These are phyloP conservation scores for Geophilus truncorum DNA, from an alignment of 2,888 invertebrate species.

Conservation along the genomic window DNA sequence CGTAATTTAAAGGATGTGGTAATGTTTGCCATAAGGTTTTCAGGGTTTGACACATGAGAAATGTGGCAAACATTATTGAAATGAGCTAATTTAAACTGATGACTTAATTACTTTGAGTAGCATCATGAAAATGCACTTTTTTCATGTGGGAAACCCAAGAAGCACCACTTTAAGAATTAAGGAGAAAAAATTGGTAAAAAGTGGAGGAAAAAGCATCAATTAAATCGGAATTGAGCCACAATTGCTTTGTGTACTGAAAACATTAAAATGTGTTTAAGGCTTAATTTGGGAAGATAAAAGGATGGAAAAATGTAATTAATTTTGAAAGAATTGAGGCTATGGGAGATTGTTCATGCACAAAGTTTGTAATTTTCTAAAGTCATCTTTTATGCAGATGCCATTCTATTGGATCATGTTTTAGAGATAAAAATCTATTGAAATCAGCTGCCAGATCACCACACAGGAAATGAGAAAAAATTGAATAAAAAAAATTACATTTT, in stretches of 20 bases:
- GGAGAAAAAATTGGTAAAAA: not conserved
- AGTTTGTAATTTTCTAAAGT: too few relatives aligned
- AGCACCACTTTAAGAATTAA: not conserved
- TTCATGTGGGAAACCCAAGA: not conserved
- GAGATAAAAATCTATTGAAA: too few relatives aligned
- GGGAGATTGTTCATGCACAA: too few relatives aligned
- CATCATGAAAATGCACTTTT: not conserved
- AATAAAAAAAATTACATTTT: not conserved
- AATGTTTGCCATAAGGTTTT: not conserved
- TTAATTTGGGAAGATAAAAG: too few relatives aligned
- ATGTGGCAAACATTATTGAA: slow-evolving; percentile 7
- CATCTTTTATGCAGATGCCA: too few relatives aligned
- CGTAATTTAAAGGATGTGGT: not conserved
- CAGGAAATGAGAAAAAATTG: not conserved
- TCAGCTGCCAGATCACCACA: not conserved
- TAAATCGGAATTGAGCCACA: not conserved
- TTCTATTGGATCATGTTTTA: too few relatives aligned
- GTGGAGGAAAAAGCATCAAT: not conserved
- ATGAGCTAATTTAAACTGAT: slow-evolving; percentile 8
- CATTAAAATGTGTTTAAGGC: too few relatives aligned
- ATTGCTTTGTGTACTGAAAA: not conserved
- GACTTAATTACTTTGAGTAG: not conserved
- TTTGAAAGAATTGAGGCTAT: too few relatives aligned
- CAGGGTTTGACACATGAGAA: not conserved
- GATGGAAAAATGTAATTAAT: too few relatives aligned